Base-by-base conservation (phyloP, 1,140 invertebrate genomes). In the Microplitis mediator region DNA sequence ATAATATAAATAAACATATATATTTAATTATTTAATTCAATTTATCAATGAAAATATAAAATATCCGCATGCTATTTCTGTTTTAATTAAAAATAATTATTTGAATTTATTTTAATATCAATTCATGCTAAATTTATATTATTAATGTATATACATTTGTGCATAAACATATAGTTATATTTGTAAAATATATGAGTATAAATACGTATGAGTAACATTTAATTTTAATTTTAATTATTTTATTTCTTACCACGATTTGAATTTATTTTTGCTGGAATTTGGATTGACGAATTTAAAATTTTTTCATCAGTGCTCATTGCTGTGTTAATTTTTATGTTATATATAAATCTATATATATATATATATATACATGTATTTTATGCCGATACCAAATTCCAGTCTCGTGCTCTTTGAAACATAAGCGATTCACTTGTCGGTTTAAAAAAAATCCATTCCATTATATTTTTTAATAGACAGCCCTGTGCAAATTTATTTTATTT, bases 361-460 rank as follows among this genome's bases (percentile, higher is more conserved):
- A 23, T 23, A 23, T 23, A 23, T 23, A 23, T 23, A 35, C n/a
- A 36, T 62, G 11, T 11, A n/a, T n/a, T n/a, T 5, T 4, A 14
- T 58, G 34, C 58, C 63, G 68, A 51, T 75, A 81, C 78, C 81
- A 85, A 84, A 86, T 80, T 85, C 81, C 81, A 86, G 82, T 84
- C 81, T 83, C 82, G 85, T 87, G 85, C 85, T 80, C 85, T 86
- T 86, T 79, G 80, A 86, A 87, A 87, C 86, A 87, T 86, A 84
- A 86, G 82, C 84, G 85, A 83, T 87, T 84, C 84, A 80, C 77
- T 81, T 77, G 66, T 50, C 39, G 63, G 61, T 72, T 60, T 52
- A 61, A 76, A 72, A 65, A 64, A 72, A 60, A 85, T 79, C 81
- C 85, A 85, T 84, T 82, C 82, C 81, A 69, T 82, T 77, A 79